Evolutionary conservation across 2,113 vertebrate species (phyloP), one percentile per base, ranked within the genome.

Genomic region (Chionomys nivalis): DNA sequence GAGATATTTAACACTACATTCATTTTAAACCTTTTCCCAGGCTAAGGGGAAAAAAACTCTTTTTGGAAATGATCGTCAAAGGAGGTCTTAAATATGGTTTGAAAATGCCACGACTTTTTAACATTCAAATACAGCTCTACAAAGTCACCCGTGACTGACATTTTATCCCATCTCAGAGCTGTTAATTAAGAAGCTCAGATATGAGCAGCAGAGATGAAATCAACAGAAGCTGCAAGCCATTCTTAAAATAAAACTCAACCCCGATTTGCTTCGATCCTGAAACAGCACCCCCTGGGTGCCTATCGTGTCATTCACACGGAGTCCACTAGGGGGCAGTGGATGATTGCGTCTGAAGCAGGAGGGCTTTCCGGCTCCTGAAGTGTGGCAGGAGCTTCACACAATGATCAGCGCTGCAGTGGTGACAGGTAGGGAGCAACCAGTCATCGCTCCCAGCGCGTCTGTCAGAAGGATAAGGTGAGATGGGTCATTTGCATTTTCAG

Each of bases 251-350:
- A 94, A 93, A 81, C 0, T 39, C 49, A 24, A 39, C n/a, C 58
- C 23, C 7, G 28, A 76, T 92, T 90, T 82, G 77, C 95, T 70
- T 21, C 44, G 86, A 61, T 39, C 76, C 78, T 49, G 1, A 63
- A 90, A n/a, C 52, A 42, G 31, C 95, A 70, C 33, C 26, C 21
- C 2, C 55, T 1, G 70, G 44, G 6, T 1, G 26, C 14, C 2
- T 7, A 3, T 12, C 1, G 28, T 75, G 39, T 90, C 61, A 39
- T 90, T 87, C 93, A 4, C 94, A 1, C 5, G 8, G 3, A 0
- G 8, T 21, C 96, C 97, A 97, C 96, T 94, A 96, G 97, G 89
- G 92, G 97, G 97, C 97, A 97, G 92, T 90, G 58, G 28, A 92
- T 13, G 97, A 98, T 85, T 87, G 78, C 3, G 75, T 76, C 92